Conservation (phyloP, 35 echinoderm and acorn worm genomes). For the Acanthaster planci region DNA sequence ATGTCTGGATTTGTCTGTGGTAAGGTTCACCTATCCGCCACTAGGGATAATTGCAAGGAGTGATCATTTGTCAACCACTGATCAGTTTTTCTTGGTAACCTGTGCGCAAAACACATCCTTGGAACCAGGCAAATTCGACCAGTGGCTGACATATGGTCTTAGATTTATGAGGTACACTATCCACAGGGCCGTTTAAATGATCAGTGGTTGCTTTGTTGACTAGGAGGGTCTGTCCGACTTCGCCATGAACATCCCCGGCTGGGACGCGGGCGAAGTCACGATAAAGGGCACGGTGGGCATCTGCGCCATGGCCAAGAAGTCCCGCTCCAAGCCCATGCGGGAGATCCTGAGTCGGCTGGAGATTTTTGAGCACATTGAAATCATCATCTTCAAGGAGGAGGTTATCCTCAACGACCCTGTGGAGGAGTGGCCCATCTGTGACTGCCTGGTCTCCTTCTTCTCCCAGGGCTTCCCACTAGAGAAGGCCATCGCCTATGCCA, state of each 20-base stretch:
- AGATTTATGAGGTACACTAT: too few species aligned
- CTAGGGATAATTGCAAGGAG: too few species aligned
- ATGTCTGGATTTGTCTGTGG: too few species aligned
- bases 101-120: too few species aligned
- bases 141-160: too few species aligned
- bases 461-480: conserved; percentile 91
- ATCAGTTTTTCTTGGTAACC: too few species aligned
- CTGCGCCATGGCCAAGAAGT: conserved; percentile 97
- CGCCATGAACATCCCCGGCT: conserved; percentile 7
- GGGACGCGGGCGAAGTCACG: conserved; percentile 66
- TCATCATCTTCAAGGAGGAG: conserved; percentile 79
- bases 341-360: conserved; percentile 86
- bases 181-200: too few species aligned
- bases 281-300: conserved; percentile 75
- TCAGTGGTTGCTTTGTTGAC: too few species aligned
- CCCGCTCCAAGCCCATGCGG: conserved; percentile 88
- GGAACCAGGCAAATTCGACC: too few species aligned
- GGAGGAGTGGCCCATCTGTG: conserved; percentile 85
- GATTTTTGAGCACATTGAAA: conserved; percentile 82
- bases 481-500: conserved; percentile 90
- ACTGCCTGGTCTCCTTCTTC: conserved; percentile 94
- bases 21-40: too few species aligned
- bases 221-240: not conserved
- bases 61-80: too few species aligned
- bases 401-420: conserved; percentile 96